Base-by-base conservation (phyloP, 2,888 invertebrate species). In the Quadriops clusia region DNA sequence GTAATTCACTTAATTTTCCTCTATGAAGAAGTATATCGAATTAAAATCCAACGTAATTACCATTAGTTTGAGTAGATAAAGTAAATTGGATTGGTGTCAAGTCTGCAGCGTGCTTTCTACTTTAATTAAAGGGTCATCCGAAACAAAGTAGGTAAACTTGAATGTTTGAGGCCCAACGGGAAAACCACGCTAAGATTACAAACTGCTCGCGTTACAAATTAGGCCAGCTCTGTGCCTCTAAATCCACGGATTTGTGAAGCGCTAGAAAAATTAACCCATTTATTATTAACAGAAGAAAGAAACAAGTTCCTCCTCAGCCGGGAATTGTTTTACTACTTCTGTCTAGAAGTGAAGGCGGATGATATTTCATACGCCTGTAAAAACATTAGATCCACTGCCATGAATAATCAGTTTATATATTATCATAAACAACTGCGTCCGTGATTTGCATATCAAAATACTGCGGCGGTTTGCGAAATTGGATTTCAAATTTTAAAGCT, bases 191-290 rank as follows among this genome's bases (percentile, higher is more conserved):
- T 51, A 53, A 52, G 49, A 51, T 51, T 51, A 49, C 51, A 47
- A 49, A 49, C 47, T 43, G 43, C 45, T 51, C 50, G 46, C 40
- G 51, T 56, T 54, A 56, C 57, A 57, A 57, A 57, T 57, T 56
- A 57, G 54, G 45, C 13, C 20, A 17, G 24, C 11, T 22, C 6
- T 22, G 22, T 22, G 22, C 22, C 22, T 11, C 22, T 4, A 3
- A 10, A 22, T 22, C 22, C 6, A n/a, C n/a, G n/a, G n/a, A 38
- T 33, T 34, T 36, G 37, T 34, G 36, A 34, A 34, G 28, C 32
- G 26, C 34, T 36, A 37, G 43, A 45, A 45, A 45, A 45, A 45
- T 45, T 45, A 45, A 43, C 39, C 37, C 39, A 43, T 45, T 38
- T 41, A 45, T 45, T 43, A 45, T 45, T 43, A 40, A 45, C 30